A percentile compares a stretch with the other conserved stretches of the same genome.
Conservation (phyloP, 2,797 vertebrate species). For the Gallirallus australis region DNA sequence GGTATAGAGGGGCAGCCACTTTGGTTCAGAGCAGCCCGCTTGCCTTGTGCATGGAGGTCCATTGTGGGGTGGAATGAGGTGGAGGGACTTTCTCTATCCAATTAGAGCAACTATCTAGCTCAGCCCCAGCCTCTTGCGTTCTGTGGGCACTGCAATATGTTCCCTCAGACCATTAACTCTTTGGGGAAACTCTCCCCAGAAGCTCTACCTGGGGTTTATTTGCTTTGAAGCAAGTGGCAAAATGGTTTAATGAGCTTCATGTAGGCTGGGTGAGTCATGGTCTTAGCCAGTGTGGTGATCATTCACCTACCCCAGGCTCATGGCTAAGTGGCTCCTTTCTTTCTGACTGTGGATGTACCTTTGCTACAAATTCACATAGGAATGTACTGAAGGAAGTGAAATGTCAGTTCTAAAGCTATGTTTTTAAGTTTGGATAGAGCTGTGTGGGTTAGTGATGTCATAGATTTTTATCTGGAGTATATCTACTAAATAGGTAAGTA, state of each 20-base stretch:
- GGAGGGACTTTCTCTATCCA: not conserved
- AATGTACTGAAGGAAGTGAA: not conserved
- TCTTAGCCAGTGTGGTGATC: fast-evolving
- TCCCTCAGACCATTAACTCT: not conserved
- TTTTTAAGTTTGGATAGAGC: not conserved
- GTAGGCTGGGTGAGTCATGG: not conserved
- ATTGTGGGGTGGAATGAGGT: not conserved
- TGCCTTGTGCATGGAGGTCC: not conserved
- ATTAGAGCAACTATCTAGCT: not conserved
- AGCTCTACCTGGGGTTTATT: not conserved
- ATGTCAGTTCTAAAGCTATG: not conserved
- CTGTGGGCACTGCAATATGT: fast-evolving
- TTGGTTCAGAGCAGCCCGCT: not conserved
- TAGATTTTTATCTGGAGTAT: not conserved
- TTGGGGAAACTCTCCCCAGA: fast-evolving
- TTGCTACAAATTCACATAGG: not conserved
- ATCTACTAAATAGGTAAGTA: not conserved
- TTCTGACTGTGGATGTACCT: not conserved
- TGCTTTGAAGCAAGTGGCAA: not conserved
- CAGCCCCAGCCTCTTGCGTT: no score
- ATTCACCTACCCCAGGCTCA: fast-evolving
- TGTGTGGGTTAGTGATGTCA: not conserved
- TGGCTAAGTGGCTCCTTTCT: not conserved
- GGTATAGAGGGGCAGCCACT: not conserved
- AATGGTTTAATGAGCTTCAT: not conserved